Evolutionary conservation across 2,797 vertebrate species (phyloP), one percentile per base, ranked within the genome.

Genomic region (Propithecus perrieri): DNA sequence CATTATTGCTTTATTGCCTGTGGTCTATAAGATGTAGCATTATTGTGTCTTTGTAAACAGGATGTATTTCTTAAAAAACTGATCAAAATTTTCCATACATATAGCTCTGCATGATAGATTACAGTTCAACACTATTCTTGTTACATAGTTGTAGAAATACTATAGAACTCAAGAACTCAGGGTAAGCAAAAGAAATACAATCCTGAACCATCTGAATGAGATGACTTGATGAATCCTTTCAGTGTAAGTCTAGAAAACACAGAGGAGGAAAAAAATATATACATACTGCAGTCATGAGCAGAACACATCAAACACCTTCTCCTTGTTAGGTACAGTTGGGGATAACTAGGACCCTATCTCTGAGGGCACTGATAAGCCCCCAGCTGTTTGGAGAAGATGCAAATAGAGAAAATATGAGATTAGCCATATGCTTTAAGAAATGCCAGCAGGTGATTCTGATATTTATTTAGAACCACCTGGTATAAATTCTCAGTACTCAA

Each of bases 81-180:
- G 91, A 97, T 97, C 94, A 92, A 96, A 0, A 97, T 87, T 95
- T 97, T 97, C 97, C 93, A 97, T 97, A 98, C 97, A 97, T 97
- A 98, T 91, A 98, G 92, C 96, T 97, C 95, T 98, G 97, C 92
- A 95, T 96, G 89, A 97, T 89, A 89, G 95, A 98, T 96, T 84
- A 93, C 17, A 81, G 83, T 90, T 91, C 80, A 98, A 95, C 28
- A 38, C 85, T 97, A 98, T 97, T 96, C 84, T 97, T 24, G 10
- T 95, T 94, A 97, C 75, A 96, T 96, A 95, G 96, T 97, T 95
- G 97, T 97, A 98, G 96, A 97, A 94, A 43, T 43, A 43, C 43
- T 43, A 89, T 41, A 72, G 91, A 98, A 97, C 92, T 93, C 96
- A 95, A 97, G 93, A 98, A 76, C 8, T 35, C 67, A 89, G 88